Evolutionary conservation across 2,113 vertebrate genomes (phyloP).

Genomic region (Mystacornis crossleyi): DNA sequence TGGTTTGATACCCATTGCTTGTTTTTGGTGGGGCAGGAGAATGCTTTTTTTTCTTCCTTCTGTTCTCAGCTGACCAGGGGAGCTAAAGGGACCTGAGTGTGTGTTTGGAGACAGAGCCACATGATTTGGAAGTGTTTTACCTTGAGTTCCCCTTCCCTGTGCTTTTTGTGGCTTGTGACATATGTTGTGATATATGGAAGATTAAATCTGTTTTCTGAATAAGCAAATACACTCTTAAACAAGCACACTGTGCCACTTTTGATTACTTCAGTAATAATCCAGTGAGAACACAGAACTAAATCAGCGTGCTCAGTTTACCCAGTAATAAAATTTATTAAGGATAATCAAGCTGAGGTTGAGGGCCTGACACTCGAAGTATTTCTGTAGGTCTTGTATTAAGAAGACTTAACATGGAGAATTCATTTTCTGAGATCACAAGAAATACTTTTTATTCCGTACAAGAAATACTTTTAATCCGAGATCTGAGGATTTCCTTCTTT

Average conservation of each 20-base stretch:
- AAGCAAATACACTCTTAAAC: neutral
- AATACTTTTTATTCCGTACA: fast-evolving
- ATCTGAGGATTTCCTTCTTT: neutral
- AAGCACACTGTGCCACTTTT: neutral
- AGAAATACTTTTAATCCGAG: neutral
- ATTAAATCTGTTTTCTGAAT: neutral
- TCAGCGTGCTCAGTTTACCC: fast-evolving
- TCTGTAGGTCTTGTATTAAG: neutral
- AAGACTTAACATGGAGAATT: neutral
- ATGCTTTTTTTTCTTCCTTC: neutral
- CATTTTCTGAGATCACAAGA: neutral
- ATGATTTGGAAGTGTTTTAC: neutral
- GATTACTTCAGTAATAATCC: neutral
- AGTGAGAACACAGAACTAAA: neutral
- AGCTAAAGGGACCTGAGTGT: neutral
- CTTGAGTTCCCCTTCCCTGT: neutral
- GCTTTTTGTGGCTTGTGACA: neutral
- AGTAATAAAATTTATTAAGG: neutral
- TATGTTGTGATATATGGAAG: neutral
- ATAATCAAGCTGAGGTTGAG: neutral
- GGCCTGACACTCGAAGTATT: neutral
- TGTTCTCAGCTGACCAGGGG: neutral
- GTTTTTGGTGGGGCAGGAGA: neutral
- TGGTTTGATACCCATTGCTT: neutral
- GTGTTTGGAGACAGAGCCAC: neutral